These are phyloP conservation scores for Ficedula albicollis DNA, from an alignment of 2,797 vertebrate species.

Conservation along the genomic window DNA sequence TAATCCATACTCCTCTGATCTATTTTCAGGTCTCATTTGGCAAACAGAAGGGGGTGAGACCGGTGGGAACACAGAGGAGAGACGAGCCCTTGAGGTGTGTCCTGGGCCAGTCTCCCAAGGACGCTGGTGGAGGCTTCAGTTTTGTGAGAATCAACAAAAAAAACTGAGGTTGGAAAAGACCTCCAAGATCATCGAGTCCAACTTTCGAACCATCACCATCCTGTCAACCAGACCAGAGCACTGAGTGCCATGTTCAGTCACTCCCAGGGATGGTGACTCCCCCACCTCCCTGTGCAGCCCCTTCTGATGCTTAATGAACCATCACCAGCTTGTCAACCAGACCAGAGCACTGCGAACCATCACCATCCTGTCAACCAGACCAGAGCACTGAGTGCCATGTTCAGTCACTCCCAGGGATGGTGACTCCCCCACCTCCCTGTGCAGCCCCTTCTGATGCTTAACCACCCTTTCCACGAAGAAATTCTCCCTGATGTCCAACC, in stretches of 20 bases:
- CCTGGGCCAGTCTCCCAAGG: background rate
- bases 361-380: background rate
- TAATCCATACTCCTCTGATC: background rate
- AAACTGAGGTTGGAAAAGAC: background rate
- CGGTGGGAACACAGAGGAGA: background rate
- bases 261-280: background rate
- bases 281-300: background rate
- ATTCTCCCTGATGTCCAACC: background rate
- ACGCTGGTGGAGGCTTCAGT: background rate
- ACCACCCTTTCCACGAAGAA: background rate
- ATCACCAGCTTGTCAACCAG: no score
- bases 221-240: background rate
- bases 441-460: background rate
- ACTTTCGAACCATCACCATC: background rate
- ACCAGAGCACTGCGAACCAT: no score
- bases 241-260: rapidly evolving
- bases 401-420: background rate
- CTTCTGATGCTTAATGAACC: no score
- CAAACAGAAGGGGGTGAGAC: background rate
- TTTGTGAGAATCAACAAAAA: background rate
- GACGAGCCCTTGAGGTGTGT: background rate
- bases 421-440: background rate
- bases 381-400: rapidly evolving
- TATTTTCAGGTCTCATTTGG: background rate
- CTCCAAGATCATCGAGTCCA: background rate